These are phyloP conservation scores for Leptothorax acervorum DNA, from an alignment of 2,888 invertebrate genomes.

Conservation along the genomic window DNA sequence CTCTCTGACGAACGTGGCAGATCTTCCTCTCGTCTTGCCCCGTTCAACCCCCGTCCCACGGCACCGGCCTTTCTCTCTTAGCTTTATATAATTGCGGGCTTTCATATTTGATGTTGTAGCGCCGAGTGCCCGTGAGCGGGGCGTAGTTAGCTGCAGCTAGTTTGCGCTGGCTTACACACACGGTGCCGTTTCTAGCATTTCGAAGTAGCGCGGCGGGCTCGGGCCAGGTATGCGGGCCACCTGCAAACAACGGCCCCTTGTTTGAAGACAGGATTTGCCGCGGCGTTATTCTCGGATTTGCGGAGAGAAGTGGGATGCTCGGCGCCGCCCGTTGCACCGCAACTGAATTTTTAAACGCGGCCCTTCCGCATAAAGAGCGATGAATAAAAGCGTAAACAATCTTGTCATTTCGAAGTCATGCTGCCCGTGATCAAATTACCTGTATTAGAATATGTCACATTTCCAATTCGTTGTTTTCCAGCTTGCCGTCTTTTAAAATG, in stretches of 20 bases:
- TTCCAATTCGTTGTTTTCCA: background rate
- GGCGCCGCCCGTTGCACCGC: constrained; percentile 39
- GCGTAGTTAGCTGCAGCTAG: constrained; percentile 60
- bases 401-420: background rate
- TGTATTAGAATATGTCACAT: background rate
- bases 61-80: constrained; percentile 62
- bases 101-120: constrained; percentile 75
- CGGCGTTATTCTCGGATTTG: constrained; percentile 72
- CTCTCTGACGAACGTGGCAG: constrained; percentile 3
- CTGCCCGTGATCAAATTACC: background rate
- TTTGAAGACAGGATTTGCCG: constrained; percentile 73
- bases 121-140: constrained; percentile 27
- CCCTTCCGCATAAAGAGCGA: constrained; percentile 3
- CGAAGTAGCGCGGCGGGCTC: constrained; percentile 60
- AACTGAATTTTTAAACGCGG: constrained; percentile 40
- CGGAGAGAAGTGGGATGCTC: constrained; percentile 62
- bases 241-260: constrained; percentile 73
- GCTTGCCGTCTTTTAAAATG: background rate
- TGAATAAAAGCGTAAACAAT: constrained; percentile 26
- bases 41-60: constrained; percentile 45
- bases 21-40: constrained; percentile 10
- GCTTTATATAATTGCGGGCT: constrained; percentile 76
- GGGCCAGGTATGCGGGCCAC: constrained; percentile 65
- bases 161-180: constrained; percentile 67
- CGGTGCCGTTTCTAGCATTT: constrained; percentile 72